Evolutionary conservation across 2,888 invertebrate species (phyloP).

Genomic region (Protonemura montana): DNA sequence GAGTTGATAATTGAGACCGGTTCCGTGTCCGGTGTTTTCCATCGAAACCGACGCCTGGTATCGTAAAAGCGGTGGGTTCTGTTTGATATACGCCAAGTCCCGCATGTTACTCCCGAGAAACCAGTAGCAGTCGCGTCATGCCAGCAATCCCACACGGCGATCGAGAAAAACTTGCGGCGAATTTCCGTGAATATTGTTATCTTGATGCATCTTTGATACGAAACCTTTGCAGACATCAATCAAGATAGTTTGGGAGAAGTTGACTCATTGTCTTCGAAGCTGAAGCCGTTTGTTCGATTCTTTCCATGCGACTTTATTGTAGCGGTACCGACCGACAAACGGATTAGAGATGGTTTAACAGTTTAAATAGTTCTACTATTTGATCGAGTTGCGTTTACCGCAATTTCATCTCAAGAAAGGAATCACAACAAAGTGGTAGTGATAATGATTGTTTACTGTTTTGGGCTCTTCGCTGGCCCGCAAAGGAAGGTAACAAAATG

Average conservation of each 20-base stretch:
- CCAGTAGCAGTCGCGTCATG: neutral
- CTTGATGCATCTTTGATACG: neutral
- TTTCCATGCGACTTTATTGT: too few relatives aligned
- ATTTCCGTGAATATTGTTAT: slow-evolving; percentile 12
- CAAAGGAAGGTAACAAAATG: too few relatives aligned
- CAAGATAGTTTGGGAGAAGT: neutral
- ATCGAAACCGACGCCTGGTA: neutral
- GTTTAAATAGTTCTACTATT: too few relatives aligned
- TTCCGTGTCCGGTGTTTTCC: neutral
- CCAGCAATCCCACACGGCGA: neutral
- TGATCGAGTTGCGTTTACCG: too few relatives aligned
- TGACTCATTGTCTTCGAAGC: neutral
- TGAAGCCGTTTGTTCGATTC: neutral
- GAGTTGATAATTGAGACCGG: neutral
- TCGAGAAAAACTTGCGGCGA: neutral
- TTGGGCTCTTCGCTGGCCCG: too few relatives aligned
- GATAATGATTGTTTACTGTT: too few relatives aligned
- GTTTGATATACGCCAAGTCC: neutral
- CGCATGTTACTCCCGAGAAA: neutral
- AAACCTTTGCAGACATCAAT: neutral
- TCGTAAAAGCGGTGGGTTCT: neutral
- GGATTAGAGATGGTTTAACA: too few relatives aligned
- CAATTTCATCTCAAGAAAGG: too few relatives aligned
- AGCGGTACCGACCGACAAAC: too few relatives aligned
- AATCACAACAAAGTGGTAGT: too few relatives aligned